phyloP scores from a whole-genome alignment of 2,888 invertebrate genomes.

The Deilephila porcellus region DNA sequence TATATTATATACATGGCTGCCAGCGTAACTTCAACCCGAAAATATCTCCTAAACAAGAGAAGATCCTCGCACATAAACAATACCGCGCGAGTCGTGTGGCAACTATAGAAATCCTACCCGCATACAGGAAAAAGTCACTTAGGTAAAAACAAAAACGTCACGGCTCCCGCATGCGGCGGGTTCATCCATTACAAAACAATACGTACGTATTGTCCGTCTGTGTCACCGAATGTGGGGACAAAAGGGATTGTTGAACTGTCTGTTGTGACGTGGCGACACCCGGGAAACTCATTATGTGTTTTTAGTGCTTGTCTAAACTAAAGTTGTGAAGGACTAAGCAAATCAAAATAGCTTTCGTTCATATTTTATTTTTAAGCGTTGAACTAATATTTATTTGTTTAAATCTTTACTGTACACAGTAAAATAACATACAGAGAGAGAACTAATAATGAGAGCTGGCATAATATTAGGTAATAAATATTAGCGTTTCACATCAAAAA shows the following conservation, averaged over 20 bases:
- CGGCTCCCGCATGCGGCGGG: constrained; percentile 30
- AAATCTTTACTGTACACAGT: too few relatives aligned
- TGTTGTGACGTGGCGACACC: neutral
- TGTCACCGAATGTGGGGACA: constrained; percentile 45
- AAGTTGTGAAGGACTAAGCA: neutral
- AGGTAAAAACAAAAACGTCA: constrained; percentile 28
- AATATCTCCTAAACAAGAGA: too few relatives aligned
- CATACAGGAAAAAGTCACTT: constrained; percentile 25
- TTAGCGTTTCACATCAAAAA: too few relatives aligned
- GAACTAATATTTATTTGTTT: too few relatives aligned
- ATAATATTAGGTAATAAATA: too few relatives aligned
- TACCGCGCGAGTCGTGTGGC: neutral
- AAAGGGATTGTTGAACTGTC: constrained; percentile 30
- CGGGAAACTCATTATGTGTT: neutral
- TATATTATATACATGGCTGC: too few relatives aligned
- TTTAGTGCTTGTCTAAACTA: neutral
- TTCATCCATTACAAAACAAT: constrained; percentile 43
- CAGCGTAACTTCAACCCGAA: too few relatives aligned
- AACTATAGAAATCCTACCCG: constrained; percentile 2
- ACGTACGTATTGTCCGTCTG: constrained; percentile 42
- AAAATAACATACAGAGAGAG: too few relatives aligned
- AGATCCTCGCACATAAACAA: too few relatives aligned
- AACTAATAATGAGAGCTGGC: too few relatives aligned
- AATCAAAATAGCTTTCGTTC: neutral
- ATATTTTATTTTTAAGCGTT: too few relatives aligned